Conservation (phyloP, 2,797 vertebrate species). For the Eutrigla gurnardus region DNA sequence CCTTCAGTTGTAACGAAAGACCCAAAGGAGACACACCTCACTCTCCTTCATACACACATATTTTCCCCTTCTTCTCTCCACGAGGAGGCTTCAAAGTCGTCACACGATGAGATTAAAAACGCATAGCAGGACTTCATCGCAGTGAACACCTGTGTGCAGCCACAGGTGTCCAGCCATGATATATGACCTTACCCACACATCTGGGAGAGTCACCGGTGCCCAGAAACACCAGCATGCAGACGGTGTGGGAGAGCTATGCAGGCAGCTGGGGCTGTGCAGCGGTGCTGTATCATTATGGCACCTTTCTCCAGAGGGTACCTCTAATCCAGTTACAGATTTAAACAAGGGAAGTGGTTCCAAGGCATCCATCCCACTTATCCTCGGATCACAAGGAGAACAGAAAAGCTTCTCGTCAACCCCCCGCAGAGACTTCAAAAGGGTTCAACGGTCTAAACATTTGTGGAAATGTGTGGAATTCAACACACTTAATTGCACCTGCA, state of each 20-base stretch:
- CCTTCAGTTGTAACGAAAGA: constrained; percentile 69
- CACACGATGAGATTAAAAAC: constrained; percentile 13
- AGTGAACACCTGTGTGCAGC: constrained; percentile 50
- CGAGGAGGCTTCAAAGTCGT: constrained; percentile 40
- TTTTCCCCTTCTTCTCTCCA: constrained; percentile 19
- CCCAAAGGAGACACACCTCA: constrained; percentile 46
- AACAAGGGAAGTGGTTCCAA: constrained; percentile 72
- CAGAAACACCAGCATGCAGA: constrained; percentile 30
- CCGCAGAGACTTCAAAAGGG: constrained; percentile 69
- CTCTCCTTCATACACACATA: constrained; percentile 20
- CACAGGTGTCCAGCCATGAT: constrained; percentile 37
- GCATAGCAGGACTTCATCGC: constrained; percentile 22
- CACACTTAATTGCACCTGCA: constrained; percentile 71
- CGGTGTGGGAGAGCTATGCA: constrained; percentile 28
- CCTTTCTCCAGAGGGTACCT: constrained; percentile 70
- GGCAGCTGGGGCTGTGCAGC: constrained; percentile 43
- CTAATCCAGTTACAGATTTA: constrained; percentile 77
- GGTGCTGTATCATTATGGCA: constrained; percentile 63
- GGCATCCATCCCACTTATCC: constrained; percentile 70
- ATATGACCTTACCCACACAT: constrained; percentile 23
- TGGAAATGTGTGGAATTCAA: constrained; percentile 74
- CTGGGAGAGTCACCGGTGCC: constrained; percentile 36
- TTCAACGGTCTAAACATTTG: constrained; percentile 70
- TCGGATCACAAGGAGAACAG: constrained; percentile 61
- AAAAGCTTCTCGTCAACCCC: constrained; percentile 63